phyloP scores from a whole-genome alignment of 1,140 invertebrate genomes.

The Calephelis virginiensis region DNA sequence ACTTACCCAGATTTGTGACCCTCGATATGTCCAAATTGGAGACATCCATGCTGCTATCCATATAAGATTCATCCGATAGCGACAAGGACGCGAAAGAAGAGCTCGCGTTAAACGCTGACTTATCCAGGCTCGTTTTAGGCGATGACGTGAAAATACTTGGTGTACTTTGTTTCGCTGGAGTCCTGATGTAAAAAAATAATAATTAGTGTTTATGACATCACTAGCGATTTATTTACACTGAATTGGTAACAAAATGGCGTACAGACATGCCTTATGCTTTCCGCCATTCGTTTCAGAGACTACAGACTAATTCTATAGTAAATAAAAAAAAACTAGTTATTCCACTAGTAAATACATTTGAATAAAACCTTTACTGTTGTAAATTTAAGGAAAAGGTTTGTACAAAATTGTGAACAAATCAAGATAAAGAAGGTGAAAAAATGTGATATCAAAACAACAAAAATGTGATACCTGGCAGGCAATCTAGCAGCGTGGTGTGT shows the following conservation, averaged over 20 bases:
- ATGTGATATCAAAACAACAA: background rate
- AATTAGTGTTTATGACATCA: background rate
- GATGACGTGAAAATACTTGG: constrained; percentile 70
- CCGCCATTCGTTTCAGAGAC: no score
- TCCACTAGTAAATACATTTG: no score
- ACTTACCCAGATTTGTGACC: constrained; percentile 50
- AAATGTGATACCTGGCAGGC: constrained; percentile 42
- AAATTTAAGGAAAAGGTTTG: no score
- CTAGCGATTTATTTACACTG: background rate
- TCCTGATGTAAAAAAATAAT: constrained; percentile 34
- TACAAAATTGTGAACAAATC: no score
- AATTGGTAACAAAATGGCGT: background rate
- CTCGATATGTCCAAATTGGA: constrained; percentile 56
- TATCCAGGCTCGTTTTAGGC: constrained; percentile 57
- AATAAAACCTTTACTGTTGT: no score
- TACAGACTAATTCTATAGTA: no score
- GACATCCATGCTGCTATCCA: constrained; percentile 55
- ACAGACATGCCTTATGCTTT: background rate
- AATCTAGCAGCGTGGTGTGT: constrained; percentile 73
- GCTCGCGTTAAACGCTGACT: constrained; percentile 46
- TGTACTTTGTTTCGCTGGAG: constrained; percentile 56
- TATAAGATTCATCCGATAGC: constrained; percentile 62
- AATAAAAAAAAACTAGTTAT: no score
- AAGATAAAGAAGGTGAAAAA: no score
- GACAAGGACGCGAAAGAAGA: constrained; percentile 63